Conservation (phyloP, 35 echinoderm and acorn worm species). For the Ptychodera flava region DNA sequence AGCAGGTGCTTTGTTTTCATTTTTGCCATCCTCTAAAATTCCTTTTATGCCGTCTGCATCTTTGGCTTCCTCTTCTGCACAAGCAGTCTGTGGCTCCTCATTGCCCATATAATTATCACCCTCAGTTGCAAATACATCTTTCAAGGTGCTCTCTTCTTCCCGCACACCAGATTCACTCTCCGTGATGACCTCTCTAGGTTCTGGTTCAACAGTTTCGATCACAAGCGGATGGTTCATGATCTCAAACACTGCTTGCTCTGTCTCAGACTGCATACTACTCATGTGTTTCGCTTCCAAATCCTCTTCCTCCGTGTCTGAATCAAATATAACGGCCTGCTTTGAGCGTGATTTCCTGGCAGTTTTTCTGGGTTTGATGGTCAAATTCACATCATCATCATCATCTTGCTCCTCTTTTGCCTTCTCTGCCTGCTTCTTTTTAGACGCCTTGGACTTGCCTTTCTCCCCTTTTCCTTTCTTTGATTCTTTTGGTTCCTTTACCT, state of each 20-base stretch:
- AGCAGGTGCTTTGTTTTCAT: too few relatives aligned
- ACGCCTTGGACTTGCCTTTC: constrained; percentile 15
- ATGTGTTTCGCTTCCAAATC: neutral
- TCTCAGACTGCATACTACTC: neutral
- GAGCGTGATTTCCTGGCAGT: neutral
- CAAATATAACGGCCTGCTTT: neutral
- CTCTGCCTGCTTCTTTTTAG: constrained; percentile 33
- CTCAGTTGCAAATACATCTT: too few relatives aligned
- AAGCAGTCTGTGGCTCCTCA: too few relatives aligned
- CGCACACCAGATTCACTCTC: too few relatives aligned
- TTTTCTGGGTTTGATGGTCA: neutral
- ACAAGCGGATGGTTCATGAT: neutral
- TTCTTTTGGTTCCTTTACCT: constrained; percentile 5
- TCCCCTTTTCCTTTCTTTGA: constrained; percentile 13
- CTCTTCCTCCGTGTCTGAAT: neutral
- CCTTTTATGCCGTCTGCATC: too few relatives aligned
- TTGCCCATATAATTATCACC: too few relatives aligned
- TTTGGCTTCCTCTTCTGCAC: too few relatives aligned
- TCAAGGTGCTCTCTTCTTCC: too few relatives aligned
- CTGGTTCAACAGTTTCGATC: neutral
- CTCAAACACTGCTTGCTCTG: neutral
- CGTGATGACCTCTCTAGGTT: too few relatives aligned
- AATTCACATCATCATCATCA: constrained; percentile 6
- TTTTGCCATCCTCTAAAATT: too few relatives aligned
- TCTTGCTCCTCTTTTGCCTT: constrained; percentile 20